These are phyloP conservation scores for Hoplias malabaricus DNA, from an alignment of 2,113 vertebrate species.

Conservation along the genomic window DNA sequence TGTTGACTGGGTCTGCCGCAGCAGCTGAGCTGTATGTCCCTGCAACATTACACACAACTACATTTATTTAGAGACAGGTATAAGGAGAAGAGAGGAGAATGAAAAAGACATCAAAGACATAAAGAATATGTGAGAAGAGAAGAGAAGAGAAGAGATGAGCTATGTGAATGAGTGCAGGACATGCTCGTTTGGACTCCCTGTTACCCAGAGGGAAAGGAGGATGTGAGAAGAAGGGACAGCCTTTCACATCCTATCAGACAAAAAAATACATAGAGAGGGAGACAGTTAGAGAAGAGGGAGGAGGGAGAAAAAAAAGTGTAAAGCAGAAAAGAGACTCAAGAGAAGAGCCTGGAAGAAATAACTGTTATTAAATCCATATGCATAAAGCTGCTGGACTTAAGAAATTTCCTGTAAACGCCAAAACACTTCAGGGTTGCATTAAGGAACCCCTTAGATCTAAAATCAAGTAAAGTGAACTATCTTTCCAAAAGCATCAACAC, in stretches of 20 bases:
- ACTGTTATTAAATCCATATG: neutral
- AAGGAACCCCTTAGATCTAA: neutral
- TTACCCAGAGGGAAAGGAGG: constrained; percentile 19
- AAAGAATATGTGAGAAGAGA: neutral
- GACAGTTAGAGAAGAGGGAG: neutral
- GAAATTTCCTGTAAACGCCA: neutral
- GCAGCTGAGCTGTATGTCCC: constrained; percentile 14
- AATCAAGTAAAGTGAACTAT: no score
- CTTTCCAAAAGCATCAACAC: no score
- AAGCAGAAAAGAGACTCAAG: neutral
- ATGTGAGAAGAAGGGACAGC: constrained; percentile 14
- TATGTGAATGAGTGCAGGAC: constrained; percentile 26
- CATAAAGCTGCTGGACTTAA: neutral
- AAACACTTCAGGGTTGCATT: neutral
- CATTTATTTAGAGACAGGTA: constrained; percentile 14
- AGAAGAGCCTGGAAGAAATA: neutral
- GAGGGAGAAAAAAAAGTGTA: neutral
- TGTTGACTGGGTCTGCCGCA: neutral
- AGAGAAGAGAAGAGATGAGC: neutral
- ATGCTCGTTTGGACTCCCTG: constrained; percentile 6
- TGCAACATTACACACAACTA: constrained; percentile 29
- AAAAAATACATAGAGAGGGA: neutral
- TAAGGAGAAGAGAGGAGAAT: neutral
- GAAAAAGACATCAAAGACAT: neutral
- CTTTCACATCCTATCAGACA: constrained; percentile 13